Conservation (phyloP, 2,797 vertebrate species). For the Yasuhikotakia modesta region DNA sequence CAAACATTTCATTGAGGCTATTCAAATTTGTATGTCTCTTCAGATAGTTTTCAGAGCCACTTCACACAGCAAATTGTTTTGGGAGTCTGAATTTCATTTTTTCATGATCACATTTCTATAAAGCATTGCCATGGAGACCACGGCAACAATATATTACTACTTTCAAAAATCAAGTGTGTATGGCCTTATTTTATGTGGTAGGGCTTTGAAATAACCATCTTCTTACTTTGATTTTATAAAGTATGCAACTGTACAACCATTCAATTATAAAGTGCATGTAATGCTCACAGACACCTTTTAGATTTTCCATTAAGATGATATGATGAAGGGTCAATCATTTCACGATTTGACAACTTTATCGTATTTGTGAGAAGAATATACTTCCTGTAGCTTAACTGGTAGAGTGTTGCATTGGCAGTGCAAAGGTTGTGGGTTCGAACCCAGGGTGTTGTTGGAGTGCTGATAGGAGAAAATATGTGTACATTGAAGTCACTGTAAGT, state of each 20-base stretch:
- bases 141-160: background rate
- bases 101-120: background rate
- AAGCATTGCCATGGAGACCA: background rate
- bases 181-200: background rate
- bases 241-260: background rate
- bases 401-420: too few species aligned
- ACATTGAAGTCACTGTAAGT: too few species aligned
- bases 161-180: background rate
- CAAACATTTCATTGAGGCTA: conserved; percentile 10
- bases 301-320: too few species aligned
- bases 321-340: background rate
- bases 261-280: background rate
- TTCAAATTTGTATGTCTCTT: conserved; percentile 25
- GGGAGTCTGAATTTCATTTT: conserved; percentile 30
- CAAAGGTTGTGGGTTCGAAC: too few species aligned
- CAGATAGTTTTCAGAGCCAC: background rate
- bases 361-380: too few species aligned
- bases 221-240: background rate
- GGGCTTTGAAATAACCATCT: too few species aligned
- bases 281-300: background rate
- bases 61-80: conserved; percentile 3
- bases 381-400: too few species aligned
- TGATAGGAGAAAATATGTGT: too few species aligned
- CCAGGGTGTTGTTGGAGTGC: too few species aligned
- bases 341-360: background rate